phyloP scores from a whole-genome alignment of 2,888 invertebrate species.

The Drepana falcataria region DNA sequence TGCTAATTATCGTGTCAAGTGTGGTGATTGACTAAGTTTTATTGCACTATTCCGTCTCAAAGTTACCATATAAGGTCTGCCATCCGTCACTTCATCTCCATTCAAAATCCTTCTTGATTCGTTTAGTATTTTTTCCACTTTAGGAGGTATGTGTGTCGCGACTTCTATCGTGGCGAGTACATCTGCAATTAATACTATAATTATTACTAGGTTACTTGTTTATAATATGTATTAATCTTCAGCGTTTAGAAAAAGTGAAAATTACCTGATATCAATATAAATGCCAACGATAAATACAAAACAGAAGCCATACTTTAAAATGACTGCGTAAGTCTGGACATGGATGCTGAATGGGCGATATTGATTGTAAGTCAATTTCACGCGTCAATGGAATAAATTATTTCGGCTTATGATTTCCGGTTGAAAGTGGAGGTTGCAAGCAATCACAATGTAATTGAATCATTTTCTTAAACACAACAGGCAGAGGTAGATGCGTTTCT shows the following conservation, averaged over 20 bases:
- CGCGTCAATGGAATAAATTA: slow-evolving; percentile 14
- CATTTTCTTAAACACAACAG: neutral
- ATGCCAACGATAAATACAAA: slow-evolving; percentile 24
- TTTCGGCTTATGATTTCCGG: slow-evolving; percentile 4
- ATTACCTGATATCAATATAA: slow-evolving; percentile 38
- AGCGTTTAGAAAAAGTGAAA: neutral
- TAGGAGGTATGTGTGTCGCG: slow-evolving; percentile 43
- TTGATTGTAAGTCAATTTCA: slow-evolving; percentile 22
- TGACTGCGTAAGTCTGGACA: slow-evolving; percentile 13
- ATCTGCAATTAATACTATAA: slow-evolving; percentile 29
- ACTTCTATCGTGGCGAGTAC: slow-evolving; percentile 37
- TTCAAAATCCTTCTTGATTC: slow-evolving; percentile 55
- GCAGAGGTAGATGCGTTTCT: too few relatives aligned
- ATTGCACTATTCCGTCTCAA: neutral
- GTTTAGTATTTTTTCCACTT: slow-evolving; percentile 40
- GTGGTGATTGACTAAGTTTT: too few relatives aligned
- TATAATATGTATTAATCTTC: too few relatives aligned
- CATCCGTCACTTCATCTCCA: slow-evolving; percentile 49
- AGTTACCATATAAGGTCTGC: slow-evolving; percentile 58
- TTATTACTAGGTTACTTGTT: too few relatives aligned
- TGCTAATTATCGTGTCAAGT: too few relatives aligned
- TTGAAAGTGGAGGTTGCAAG: neutral
- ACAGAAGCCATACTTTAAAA: slow-evolving; percentile 36
- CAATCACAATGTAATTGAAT: neutral
- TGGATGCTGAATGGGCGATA: slow-evolving; percentile 5